A percentile compares a stretch with the other conserved stretches of the same genome.
Conservation (phyloP, 2,797 vertebrate genomes). For the Ispidina picta region DNA sequence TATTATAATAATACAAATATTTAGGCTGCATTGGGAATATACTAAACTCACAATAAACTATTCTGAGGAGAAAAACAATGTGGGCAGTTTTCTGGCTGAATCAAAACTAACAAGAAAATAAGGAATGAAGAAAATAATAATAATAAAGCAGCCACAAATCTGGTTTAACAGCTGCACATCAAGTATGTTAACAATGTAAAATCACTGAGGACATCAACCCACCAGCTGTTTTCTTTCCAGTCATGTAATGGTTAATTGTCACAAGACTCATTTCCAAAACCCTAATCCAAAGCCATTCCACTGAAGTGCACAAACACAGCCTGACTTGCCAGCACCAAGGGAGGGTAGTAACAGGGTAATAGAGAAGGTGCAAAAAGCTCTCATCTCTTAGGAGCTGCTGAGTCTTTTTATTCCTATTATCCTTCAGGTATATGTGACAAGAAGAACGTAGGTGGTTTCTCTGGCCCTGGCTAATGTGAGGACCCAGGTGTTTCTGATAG, state of each 20-base stretch:
- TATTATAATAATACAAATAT: conserved; percentile 1
- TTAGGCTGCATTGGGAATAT: not conserved
- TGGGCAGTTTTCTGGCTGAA: conserved; percentile 1
- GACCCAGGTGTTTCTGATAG: conserved; percentile 46
- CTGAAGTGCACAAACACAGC: not conserved
- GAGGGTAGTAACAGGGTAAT: not conserved
- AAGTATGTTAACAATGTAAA: not conserved
- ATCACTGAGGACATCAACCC: not conserved
- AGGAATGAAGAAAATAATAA: not conserved
- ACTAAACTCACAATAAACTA: conserved; percentile 6
- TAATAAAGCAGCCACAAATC: not conserved
- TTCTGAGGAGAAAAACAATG: not conserved
- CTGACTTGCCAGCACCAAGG: conserved; percentile 2
- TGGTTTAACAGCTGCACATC: not conserved
- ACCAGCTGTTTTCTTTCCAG: not conserved
- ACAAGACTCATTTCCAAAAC: not conserved
- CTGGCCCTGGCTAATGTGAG: not conserved
- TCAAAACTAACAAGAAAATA: conserved; percentile 1
- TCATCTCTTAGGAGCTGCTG: not conserved
- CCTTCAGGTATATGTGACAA: not conserved
- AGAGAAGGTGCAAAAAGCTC: conserved; percentile 11
- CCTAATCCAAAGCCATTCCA: not conserved
- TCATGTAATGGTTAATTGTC: not conserved
- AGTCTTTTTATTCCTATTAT: conserved; percentile 19
- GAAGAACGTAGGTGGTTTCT: not conserved